Percentiles rank a stretch among this genome's conserved stretches.
phyloP scores from a whole-genome alignment of 2,113 vertebrate species.

The Myrmecophaga tridactyla region DNA sequence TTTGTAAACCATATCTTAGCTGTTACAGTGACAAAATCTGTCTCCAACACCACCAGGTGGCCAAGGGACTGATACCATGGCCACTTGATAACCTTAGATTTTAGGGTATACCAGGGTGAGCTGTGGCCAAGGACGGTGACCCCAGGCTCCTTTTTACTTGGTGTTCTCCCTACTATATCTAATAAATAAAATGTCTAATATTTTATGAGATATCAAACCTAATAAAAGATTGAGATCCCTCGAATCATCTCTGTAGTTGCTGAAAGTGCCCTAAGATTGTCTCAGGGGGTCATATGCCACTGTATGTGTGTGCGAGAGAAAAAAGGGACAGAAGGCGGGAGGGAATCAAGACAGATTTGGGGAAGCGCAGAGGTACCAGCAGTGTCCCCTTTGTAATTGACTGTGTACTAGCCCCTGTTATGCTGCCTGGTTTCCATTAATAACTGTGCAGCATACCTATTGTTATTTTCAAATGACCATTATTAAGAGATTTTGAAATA shows the following conservation, averaged over 20 bases:
- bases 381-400: neutral
- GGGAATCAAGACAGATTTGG: neutral
- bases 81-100: neutral
- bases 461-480: constrained; percentile 10
- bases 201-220: neutral
- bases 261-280: neutral
- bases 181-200: too few relatives aligned
- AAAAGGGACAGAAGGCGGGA: neutral
- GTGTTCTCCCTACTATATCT: neutral
- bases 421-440: neutral
- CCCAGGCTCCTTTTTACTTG: neutral
- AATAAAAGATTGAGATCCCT: neutral
- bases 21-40: neutral
- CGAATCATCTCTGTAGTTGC: neutral
- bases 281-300: neutral
- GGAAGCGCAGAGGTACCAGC: neutral
- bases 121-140: neutral
- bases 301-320: fast-evolving
- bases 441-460: neutral
- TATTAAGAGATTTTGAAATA: constrained; percentile 10
- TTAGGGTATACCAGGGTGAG: neutral
- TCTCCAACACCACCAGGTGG: neutral
- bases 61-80: neutral
- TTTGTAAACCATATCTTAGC: neutral
- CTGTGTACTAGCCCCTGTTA: neutral